phyloP scores from a whole-genome alignment of 2,797 vertebrate species.

The Caiman crocodilus region DNA sequence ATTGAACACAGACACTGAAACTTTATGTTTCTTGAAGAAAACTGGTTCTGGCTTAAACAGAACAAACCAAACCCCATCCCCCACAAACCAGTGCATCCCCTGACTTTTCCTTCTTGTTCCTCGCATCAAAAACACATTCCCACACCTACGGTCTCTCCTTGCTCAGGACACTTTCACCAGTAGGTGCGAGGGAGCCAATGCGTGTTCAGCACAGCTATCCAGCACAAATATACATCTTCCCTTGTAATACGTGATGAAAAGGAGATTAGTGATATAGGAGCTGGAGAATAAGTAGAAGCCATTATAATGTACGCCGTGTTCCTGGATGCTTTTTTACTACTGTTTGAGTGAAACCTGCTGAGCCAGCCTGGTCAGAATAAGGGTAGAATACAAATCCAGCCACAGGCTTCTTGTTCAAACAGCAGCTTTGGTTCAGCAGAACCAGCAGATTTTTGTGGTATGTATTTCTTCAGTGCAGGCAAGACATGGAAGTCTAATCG shows the following conservation, averaged over 20 bases:
- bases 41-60: not conserved
- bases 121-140: not conserved
- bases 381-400: not conserved
- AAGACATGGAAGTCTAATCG: not conserved
- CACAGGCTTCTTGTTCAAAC: fast-evolving
- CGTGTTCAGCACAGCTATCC: fast-evolving
- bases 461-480: fast-evolving
- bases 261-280: fast-evolving
- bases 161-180: not conserved
- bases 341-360: not conserved
- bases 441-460: not conserved
- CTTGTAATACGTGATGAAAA: not conserved
- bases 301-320: fast-evolving
- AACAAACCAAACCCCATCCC: too few relatives aligned
- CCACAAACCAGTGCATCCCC: too few relatives aligned
- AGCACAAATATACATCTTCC: fast-evolving
- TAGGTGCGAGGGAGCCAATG: not conserved
- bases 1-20: not conserved
- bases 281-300: not conserved
- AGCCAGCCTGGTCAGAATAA: not conserved
- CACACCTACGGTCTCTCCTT: not conserved
- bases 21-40: not conserved
- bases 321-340: fast-evolving
- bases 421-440: not conserved
- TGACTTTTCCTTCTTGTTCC: not conserved